Evolutionary conservation across 2,797 vertebrate genomes (phyloP).

Genomic region (Cynodonichthys magdalenae): DNA sequence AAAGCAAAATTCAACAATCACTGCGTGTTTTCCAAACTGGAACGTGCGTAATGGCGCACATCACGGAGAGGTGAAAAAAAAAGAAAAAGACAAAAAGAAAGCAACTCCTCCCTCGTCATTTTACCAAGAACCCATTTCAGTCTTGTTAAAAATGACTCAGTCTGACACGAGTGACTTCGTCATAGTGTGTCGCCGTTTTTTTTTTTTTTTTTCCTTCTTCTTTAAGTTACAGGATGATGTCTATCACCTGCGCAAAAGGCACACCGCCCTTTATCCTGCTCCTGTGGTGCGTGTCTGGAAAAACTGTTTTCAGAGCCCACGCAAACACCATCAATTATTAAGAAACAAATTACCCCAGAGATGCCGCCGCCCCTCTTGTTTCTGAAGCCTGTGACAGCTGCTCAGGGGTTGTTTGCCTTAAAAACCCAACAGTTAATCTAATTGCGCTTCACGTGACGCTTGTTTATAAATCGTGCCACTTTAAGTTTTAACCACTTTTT

Average conservation of each 20-base stretch:
- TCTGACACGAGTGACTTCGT: slow-evolving; percentile 64
- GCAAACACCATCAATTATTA: slow-evolving; percentile 85
- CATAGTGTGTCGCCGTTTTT: slow-evolving; percentile 65
- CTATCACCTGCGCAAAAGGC: slow-evolving; percentile 72
- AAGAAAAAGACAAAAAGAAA: slow-evolving; percentile 55
- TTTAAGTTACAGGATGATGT: slow-evolving; percentile 72
- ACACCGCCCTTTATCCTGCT: slow-evolving; percentile 71
- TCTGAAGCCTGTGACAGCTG: slow-evolving; percentile 70
- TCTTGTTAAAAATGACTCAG: slow-evolving; percentile 66
- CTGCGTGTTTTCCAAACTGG: slow-evolving; percentile 48
- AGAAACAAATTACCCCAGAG: slow-evolving; percentile 76
- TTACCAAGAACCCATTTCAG: slow-evolving; percentile 52
- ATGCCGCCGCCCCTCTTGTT: slow-evolving; percentile 65
- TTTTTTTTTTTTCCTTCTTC: slow-evolving; percentile 16
- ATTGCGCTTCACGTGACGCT: slow-evolving; percentile 17
- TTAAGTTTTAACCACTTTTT: slow-evolving; percentile 25
- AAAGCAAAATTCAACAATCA: slow-evolving; percentile 50
- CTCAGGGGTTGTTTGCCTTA: slow-evolving; percentile 54
- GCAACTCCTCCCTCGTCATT: slow-evolving; percentile 1
- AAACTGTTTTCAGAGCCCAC: slow-evolving; percentile 79
- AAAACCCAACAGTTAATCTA: slow-evolving; percentile 22
- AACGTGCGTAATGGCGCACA: slow-evolving; percentile 73
- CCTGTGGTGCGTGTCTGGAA: slow-evolving; percentile 79
- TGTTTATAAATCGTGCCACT: slow-evolving; percentile 33
- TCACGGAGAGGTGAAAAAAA: slow-evolving; percentile 35